Evolutionary conservation across 2,888 invertebrate species (phyloP), one percentile per base, ranked within the genome.

Genomic region (Meandrusa payeni): DNA sequence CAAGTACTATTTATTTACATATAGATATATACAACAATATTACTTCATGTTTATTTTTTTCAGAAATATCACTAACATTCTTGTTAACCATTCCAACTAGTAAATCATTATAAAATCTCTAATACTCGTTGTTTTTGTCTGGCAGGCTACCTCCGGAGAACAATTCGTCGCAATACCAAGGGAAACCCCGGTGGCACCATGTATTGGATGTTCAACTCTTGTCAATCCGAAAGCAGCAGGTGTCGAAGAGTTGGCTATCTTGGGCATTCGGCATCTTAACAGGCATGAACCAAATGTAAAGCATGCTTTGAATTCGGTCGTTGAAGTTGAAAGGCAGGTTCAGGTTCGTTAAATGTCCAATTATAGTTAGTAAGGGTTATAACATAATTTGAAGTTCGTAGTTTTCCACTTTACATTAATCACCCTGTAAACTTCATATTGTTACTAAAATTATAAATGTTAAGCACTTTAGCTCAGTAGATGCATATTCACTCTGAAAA

Each of bases 281-380:
- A 57, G 61, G 11, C 76, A 81, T 20, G 77, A 83, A 28, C 69
- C 77, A 0, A 57, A 50, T 10, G 52, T 69, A 3, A 76, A 67
- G 41, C 89, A 90, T 51, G 61, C 57, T n/a, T 59, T 89, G 3
- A 62, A 79, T 15, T 67, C 73, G 46, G 76, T 91, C 10, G 45
- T 89, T 9, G 77, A 82, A 34, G 77, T 91, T 1, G 89, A 90
- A 58, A 76, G 89, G 61, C 90, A 91, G 74, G 90, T 90, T 47
- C 85, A 85, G 76, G 87, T 81, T 61, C 57, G 66, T 48, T 10
- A n/a, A 23, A 10, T 5, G 19, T 19, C 5, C 19, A 6, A 20
- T 6, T 20, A 6, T 20, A 1, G 2, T 20, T 5, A 6, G 20
- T n/a, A 20, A 20, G 6, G 5, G 6, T 20, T 20, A 20, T 2